Evolutionary conservation across 2,797 vertebrate species (phyloP), one percentile per base, ranked within the genome.

Genomic region (Sebastes vulpes): DNA sequence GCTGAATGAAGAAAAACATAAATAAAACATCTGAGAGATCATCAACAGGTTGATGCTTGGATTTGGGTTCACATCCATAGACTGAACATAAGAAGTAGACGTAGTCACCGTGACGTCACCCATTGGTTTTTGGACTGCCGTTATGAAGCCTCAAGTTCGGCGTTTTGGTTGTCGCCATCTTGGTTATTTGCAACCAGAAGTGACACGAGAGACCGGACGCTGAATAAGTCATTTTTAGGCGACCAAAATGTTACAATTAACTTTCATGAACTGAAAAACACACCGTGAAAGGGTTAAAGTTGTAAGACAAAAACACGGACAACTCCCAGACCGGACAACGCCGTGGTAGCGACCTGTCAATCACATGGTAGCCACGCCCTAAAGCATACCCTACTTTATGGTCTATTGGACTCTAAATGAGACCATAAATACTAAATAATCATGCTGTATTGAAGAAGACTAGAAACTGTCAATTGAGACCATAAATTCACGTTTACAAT

Each of bases 1-100:
- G n/a, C 58, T 14, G 28, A 78, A 12, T 54, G 57, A 78, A 59
- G 56, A 61, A 61, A 63, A 61, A 60, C 38, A 42, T 38, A 50
- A 1, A 53, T n/a, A 67, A 59, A 64, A 42, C 12, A 66, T 18
- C 56, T n/a, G 6, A 11, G 28, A 23, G 9, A 11, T 28, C 28
- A 23, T 60, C 26, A 57, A 12, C 23, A 28, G 10, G 6, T 69
- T 69, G 11, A 57, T 8, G 6, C 14, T 48, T 28, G 28, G 6
- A 42, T 72, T 3, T 75, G 21, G 5, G 26, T 35, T 8, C n/a
- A 14, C 20, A 31, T 10, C 20, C 8, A 48, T 8, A 48, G 42
- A 48, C 42, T 48, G 42, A 18, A 48, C 42, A 48, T 48, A 18
- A 48, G 42, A 48, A 48, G 42, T n/a, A 0, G 42, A 48, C 16